Evolutionary conservation across 2,888 invertebrate species (phyloP).

Genomic region (Ormyrus pomaceus): DNA sequence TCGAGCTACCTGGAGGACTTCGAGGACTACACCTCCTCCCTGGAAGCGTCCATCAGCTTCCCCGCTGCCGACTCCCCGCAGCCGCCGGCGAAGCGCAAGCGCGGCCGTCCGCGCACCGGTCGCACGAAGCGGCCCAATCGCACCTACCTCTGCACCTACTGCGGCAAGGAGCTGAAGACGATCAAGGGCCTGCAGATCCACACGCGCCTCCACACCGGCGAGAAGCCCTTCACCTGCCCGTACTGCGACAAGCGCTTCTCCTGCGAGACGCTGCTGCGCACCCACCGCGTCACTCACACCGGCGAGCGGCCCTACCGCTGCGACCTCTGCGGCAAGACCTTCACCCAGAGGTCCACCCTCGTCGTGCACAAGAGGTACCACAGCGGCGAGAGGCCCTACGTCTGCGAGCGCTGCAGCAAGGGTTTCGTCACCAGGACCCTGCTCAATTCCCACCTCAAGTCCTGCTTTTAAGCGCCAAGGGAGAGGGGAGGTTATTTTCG

Average conservation of each 20-base stretch:
- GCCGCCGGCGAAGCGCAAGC: conserved; percentile 17
- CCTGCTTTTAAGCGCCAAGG: conserved; percentile 5
- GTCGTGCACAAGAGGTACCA: conserved; percentile 69
- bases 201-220: conserved; percentile 69
- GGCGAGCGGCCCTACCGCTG: conserved; percentile 65
- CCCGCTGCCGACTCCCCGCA: background rate
- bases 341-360: conserved; percentile 69
- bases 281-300: conserved; percentile 73
- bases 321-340: conserved; percentile 64
- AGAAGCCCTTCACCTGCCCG: conserved; percentile 68
- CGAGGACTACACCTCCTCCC: background rate
- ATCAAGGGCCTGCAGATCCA: conserved; percentile 69
- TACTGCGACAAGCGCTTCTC: conserved; percentile 68
- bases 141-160: conserved; percentile 66
- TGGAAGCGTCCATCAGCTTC: background rate
- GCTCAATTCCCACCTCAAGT: conserved; percentile 66
- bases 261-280: conserved; percentile 74
- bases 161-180: conserved; percentile 69
- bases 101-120: conserved; percentile 46
- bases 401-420: conserved; percentile 66
- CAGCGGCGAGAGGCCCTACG: conserved; percentile 69
- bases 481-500: too few relatives aligned
- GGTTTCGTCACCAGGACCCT: conserved; percentile 68
- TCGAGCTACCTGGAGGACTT: conserved; percentile 42
- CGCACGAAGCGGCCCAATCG: conserved; percentile 50